A percentile compares a stretch with the other conserved stretches of the same genome.
These are phyloP conservation scores for Galbula dea DNA, from an alignment of 2,113 vertebrate genomes.

Conservation along the genomic window DNA sequence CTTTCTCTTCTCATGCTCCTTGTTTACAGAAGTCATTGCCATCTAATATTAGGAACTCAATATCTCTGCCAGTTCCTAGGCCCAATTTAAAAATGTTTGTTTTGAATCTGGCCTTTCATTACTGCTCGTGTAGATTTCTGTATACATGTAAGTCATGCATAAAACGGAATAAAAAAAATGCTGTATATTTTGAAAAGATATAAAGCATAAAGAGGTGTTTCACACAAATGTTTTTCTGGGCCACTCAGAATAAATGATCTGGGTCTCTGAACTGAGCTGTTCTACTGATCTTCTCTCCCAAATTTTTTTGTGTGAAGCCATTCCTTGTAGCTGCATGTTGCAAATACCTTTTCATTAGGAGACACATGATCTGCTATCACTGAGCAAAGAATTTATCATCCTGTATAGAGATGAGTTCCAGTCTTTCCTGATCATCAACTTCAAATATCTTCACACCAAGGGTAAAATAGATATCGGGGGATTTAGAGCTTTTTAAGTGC, in stretches of 20 bases:
- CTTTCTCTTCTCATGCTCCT: slow-evolving; percentile 53
- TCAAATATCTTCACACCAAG: background rate
- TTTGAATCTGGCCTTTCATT: slow-evolving; percentile 46
- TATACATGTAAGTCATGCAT: background rate
- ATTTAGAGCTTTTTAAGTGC: background rate
- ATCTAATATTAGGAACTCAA: slow-evolving; percentile 59
- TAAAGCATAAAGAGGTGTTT: background rate
- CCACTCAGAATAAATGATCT: background rate
- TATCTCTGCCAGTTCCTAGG: slow-evolving; percentile 46
- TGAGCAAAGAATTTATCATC: background rate
- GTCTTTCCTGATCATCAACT: background rate
- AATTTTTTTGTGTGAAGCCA: background rate
- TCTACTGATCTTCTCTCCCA: rapidly evolving
- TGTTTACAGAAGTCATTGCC: slow-evolving; percentile 44
- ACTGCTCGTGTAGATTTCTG: slow-evolving; percentile 1
- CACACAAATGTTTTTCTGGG: background rate
- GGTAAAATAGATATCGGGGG: rapidly evolving
- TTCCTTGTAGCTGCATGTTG: background rate
- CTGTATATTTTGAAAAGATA: background rate
- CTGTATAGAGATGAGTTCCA: background rate
- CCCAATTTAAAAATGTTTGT: slow-evolving; percentile 46
- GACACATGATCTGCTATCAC: background rate
- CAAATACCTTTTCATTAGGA: background rate
- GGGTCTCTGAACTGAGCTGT: background rate
- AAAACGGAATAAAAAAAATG: background rate